Conservation (phyloP, 2,888 invertebrate genomes). For the Standfussiana lucernea region DNA sequence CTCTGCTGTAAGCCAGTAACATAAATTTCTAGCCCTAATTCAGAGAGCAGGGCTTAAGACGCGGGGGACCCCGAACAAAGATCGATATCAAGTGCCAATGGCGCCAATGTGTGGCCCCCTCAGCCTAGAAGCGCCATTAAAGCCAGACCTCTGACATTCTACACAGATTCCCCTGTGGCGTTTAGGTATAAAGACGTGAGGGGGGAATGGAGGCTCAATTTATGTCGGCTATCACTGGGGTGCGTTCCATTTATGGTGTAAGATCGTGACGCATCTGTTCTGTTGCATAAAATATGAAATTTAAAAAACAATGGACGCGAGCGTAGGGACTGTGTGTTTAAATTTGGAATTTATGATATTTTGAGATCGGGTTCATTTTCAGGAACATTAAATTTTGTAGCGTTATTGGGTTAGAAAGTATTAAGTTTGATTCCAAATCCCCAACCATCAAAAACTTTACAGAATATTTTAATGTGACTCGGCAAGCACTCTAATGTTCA, state of each 20-base stretch:
- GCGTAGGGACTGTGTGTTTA: constrained; percentile 60
- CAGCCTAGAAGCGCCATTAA: constrained; percentile 77
- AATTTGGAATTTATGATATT: constrained; percentile 62
- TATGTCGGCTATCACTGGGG: constrained; percentile 78
- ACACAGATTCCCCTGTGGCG: constrained; percentile 74
- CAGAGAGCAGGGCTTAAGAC: constrained; percentile 81
- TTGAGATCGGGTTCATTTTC: constrained; percentile 42
- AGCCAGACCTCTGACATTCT: constrained; percentile 79
- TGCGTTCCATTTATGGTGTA: constrained; percentile 85
- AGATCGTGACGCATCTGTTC: constrained; percentile 88
- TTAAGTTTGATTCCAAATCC: not conserved
- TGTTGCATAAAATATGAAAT: constrained; percentile 86
- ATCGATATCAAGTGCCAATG: constrained; percentile 88
- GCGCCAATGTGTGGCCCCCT: constrained; percentile 86
- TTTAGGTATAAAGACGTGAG: constrained; percentile 72
- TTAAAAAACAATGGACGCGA: constrained; percentile 79
- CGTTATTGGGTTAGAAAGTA: constrained; percentile 8
- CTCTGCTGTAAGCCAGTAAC: constrained; percentile 79
- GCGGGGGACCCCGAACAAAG: constrained; percentile 86
- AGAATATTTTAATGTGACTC: not conserved
- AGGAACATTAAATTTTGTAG: constrained; percentile 22
- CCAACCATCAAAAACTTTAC: not conserved
- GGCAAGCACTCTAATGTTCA: not conserved
- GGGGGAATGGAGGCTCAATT: constrained; percentile 76
- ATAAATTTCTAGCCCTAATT: constrained; percentile 88